Evolutionary conservation across 2,113 vertebrate species (phyloP), one percentile per base, ranked within the genome.

Genomic region (Daphoenositta chrysoptera): DNA sequence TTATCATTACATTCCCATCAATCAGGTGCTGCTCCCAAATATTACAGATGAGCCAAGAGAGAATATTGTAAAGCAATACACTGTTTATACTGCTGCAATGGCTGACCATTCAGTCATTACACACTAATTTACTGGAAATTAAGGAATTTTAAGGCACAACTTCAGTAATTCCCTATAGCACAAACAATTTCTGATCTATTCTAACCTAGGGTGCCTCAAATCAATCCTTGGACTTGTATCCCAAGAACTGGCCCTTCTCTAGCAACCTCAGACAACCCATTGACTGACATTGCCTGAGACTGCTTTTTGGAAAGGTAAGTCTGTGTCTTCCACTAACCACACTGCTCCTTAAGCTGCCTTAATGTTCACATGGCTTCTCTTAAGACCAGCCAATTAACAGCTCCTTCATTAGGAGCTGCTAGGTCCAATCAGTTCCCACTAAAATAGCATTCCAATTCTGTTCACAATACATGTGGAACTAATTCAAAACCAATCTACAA

Each of bases 1-100:
- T 95, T 71, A 51, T 35, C 51, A 75, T 68, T 60, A 37, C 48
- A 56, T 83, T 83, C 44, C 77, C 83, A 57, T 89, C 83, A 86
- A 83, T 90, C 92, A 94, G 48, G 76, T 89, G 77, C 28, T 56
- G 19, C 39, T 88, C 79, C 40, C 0, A 1, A 68, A 81, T 44
- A 70, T 65, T 39, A 65, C 7, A 73, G 39, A 60, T 37, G 47
- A 91, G 26, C 26, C 69, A 90, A 71, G 56, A 80, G 60, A 72
- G 45, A 76, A 20, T 28, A 61, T 5, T 68, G 44, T 70, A 94
- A 80, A 83, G 28, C 19, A 77, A 51, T 21, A 63, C 2, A 13
- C 20, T 63, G 15, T 3, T 76, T 83, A 83, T 73, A 50, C 39
- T 61, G 60, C 26, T 84, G 31, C 31, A 53, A 61, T 64, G 13